Conservation (phyloP, 2,113 vertebrate genomes). For the Crotalus viridis region DNA sequence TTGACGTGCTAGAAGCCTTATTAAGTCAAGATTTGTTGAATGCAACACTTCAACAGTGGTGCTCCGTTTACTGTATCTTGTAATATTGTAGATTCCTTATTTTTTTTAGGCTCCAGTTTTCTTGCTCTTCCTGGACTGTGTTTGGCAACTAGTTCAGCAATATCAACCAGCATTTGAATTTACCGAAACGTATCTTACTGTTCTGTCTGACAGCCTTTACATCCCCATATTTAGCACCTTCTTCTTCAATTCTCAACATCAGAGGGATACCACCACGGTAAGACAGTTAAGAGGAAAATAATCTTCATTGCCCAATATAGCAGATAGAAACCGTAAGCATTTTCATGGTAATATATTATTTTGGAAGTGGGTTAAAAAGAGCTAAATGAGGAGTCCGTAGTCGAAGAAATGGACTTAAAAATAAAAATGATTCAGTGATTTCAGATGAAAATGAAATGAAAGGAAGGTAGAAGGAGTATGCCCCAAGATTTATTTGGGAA, state of each 20-base stretch:
- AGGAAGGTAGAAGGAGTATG: background rate
- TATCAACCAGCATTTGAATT: conserved; percentile 84
- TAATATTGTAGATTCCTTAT: background rate
- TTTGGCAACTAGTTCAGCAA: conserved; percentile 85
- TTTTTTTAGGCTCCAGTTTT: conserved; percentile 79
- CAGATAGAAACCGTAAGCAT: background rate
- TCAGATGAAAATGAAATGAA: background rate
- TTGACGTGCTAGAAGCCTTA: background rate
- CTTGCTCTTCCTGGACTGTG: conserved; percentile 85
- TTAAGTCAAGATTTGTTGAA: background rate
- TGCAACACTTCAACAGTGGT: background rate
- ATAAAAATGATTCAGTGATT: background rate
- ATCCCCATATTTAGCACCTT: conserved; percentile 88
- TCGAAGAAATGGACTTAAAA: background rate
- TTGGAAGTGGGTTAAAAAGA: background rate
- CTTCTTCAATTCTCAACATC: conserved; percentile 84
- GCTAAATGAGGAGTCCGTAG: background rate
- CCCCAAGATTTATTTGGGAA: background rate
- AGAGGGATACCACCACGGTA: conserved; percentile 76
- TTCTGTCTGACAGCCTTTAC: conserved; percentile 84
- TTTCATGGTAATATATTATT: background rate
- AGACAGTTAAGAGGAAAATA: conserved; percentile 29
- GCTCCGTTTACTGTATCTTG: background rate
- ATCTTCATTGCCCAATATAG: background rate
- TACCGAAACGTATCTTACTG: conserved; percentile 87